Conservation (phyloP, 2,888 invertebrate genomes). For the Tromatobia lineatoria region DNA sequence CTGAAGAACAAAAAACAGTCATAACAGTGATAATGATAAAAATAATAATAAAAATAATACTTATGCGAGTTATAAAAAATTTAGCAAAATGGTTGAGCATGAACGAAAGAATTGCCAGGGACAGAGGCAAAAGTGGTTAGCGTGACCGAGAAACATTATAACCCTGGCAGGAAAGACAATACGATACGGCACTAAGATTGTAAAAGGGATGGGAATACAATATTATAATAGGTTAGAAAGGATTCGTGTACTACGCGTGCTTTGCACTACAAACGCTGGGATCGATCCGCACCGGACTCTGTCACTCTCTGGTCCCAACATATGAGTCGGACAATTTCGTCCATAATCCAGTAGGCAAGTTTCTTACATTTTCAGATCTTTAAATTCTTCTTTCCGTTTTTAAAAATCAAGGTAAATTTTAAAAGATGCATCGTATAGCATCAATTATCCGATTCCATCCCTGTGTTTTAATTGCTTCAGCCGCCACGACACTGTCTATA, state of each 20-base stretch:
- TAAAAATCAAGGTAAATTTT: no score
- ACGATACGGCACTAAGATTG: slow-evolving; percentile 69
- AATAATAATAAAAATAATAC: not conserved
- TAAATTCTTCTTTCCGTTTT: not conserved
- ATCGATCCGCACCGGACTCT: slow-evolving; percentile 57
- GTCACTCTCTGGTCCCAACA: slow-evolving; percentile 30
- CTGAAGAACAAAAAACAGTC: not conserved
- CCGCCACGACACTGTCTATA: slow-evolving; percentile 60
- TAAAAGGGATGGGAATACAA: slow-evolving; percentile 54
- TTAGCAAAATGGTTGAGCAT: slow-evolving; percentile 42
- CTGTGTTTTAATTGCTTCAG: slow-evolving; percentile 79
- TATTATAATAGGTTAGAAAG: slow-evolving; percentile 55
- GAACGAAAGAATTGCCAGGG: slow-evolving; percentile 59
- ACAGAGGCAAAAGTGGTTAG: slow-evolving; percentile 69
- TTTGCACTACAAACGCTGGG: slow-evolving; percentile 68
- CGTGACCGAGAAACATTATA: slow-evolving; percentile 82
- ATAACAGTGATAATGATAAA: not conserved
- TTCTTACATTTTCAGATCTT: not conserved
- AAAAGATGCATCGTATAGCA: slow-evolving; percentile 55
- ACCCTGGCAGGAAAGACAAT: slow-evolving; percentile 79
- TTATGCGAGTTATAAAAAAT: not conserved
- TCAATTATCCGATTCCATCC: slow-evolving; percentile 65
- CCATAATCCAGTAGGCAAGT: no score
- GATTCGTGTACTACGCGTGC: slow-evolving; percentile 61
- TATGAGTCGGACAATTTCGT: no score